Evolutionary conservation across 2,797 vertebrate genomes (phyloP), one percentile per base, ranked within the genome.

Genomic region (Vespertilio murinus): DNA sequence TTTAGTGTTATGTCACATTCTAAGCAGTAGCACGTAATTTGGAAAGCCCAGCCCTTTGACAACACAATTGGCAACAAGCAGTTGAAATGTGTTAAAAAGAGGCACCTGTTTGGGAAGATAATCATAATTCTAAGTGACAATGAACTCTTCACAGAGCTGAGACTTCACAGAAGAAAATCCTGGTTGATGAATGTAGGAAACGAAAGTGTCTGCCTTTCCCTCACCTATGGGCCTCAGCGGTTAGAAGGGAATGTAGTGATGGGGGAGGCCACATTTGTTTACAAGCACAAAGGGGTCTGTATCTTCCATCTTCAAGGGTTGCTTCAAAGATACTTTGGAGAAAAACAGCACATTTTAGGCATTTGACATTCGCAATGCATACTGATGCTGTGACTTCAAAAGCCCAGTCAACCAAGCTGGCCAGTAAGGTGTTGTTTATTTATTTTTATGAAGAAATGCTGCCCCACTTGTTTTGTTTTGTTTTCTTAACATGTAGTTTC

Each of bases 21-120:
- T 87, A 92, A 96, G 85, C 92, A 94, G 73, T 73, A 94, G 95
- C 87, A 92, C 81, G 75, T 74, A 94, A 95, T 83, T 78, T 91
- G 82, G 88, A 91, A 84, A 88, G 49, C 70, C 73, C 28, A 30
- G 59, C 35, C 70, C 88, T 93, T 91, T 42, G 90, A 95, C 67
- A 73, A 83, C 61, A 83, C 88, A 88, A 89, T 67, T 88, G 71
- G 74, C 18, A 14, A 94, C 54, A 79, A 86, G 69, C 67, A 54
- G 73, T 93, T 95, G 90, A 94, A 94, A 93, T 82, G 75, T 93
- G 52, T 94, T 96, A 86, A 81, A 81, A 93, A 96, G 93, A 86
- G 52, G 23, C 61, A 85, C 69, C 86, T 80, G 77, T 82, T 91
- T 91, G 64, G 33, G 54, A 88, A 94, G 80, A 84, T 54, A 94